Percentiles rank a stretch among this genome's conserved stretches.
phyloP scores from a whole-genome alignment of 2,797 vertebrate genomes.

The Meriones psammophilus region DNA sequence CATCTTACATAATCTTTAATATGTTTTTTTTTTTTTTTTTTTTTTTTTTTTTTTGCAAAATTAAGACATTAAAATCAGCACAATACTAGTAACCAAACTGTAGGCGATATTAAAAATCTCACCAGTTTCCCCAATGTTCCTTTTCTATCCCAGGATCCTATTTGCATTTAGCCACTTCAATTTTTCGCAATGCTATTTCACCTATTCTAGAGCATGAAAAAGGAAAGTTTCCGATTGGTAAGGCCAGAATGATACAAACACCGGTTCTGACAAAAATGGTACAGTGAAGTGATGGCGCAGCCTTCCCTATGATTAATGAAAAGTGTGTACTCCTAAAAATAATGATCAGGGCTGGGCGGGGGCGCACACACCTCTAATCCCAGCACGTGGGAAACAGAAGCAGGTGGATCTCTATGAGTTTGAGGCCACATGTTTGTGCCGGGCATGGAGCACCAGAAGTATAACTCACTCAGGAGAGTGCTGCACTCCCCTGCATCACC shows the following conservation, averaged over 20 bases:
- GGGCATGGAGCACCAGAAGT: not conserved
- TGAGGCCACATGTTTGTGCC: not conserved
- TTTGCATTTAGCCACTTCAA: not conserved
- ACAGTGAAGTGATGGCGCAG: not conserved
- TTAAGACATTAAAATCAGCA: slow-evolving; percentile 56
- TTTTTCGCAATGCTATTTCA: not conserved
- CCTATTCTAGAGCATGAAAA: not conserved
- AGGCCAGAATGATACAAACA: not conserved
- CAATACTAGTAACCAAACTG: slow-evolving; percentile 35
- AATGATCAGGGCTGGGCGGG: not conserved
- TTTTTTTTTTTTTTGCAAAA: not conserved
- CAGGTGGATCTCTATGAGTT: not conserved
- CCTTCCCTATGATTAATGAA: not conserved
- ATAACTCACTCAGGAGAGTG: not conserved
- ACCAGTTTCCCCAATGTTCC: not conserved
- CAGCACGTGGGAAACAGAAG: not conserved
- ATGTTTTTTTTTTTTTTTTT: not conserved
- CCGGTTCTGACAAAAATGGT: not conserved
- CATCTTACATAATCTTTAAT: slow-evolving; percentile 10
- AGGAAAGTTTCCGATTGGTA: slow-evolving; percentile 4
- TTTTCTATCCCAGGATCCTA: slow-evolving; percentile 15
- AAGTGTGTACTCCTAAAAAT: slow-evolving; percentile 33
- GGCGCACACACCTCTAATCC: not conserved
- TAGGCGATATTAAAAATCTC: slow-evolving; percentile 34
- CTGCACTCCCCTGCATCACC: not conserved